These are phyloP conservation scores for Spea hammondii DNA, from an alignment of 2,797 vertebrate genomes.

Conservation along the genomic window DNA sequence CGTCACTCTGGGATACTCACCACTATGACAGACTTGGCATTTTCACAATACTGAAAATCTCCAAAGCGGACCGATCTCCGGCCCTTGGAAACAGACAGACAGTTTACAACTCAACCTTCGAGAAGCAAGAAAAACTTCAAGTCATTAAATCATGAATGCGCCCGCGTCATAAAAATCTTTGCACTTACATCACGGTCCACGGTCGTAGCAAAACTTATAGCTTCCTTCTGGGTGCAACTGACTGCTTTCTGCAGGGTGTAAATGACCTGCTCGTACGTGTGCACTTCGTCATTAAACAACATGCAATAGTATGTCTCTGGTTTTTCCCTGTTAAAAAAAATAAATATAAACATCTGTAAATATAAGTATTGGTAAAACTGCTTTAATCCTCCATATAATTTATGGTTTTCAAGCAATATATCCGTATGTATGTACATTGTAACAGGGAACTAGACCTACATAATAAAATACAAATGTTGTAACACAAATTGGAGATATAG, in stretches of 20 bases:
- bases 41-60: conserved; percentile 91
- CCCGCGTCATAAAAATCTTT: background rate
- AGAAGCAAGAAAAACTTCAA: too few species aligned
- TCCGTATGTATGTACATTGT: too few species aligned
- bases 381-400: too few species aligned
- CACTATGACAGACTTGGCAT: conserved; percentile 93
- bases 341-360: too few species aligned
- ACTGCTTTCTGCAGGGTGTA: conserved; percentile 97
- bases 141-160: background rate
- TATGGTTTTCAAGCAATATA: too few species aligned
- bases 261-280: conserved; percentile 98
- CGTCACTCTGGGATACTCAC: conserved; percentile 67
- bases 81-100: conserved; percentile 69
- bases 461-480: too few species aligned
- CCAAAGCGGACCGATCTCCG: conserved; percentile 91
- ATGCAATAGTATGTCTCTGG: conserved; percentile 92
- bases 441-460: too few species aligned
- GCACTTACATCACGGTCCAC: conserved; percentile 92
- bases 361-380: too few species aligned
- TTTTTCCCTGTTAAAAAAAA: conserved; percentile 70
- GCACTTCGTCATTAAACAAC: conserved; percentile 97
- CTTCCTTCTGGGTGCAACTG: conserved; percentile 93
- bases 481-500: too few species aligned
- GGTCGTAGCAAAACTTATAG: conserved; percentile 91
- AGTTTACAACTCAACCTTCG: too few species aligned